A percentile compares a stretch with the other conserved stretches of the same genome.
These are phyloP conservation scores for Congeria kusceri DNA, from an alignment of 2,888 invertebrate species.

Conservation along the genomic window DNA sequence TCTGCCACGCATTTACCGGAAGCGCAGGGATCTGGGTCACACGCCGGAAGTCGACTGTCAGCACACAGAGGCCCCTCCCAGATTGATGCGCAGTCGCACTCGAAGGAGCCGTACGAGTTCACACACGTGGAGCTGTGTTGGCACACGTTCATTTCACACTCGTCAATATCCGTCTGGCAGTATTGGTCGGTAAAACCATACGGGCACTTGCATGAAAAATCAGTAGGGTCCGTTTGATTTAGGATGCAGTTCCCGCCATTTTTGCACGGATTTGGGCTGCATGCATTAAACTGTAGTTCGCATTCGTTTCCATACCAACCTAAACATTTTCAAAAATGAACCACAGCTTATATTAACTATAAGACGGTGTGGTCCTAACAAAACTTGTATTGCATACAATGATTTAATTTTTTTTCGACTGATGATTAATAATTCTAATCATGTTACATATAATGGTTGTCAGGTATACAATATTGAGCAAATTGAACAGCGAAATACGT, in stretches of 20 bases:
- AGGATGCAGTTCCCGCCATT: slow-evolving; percentile 52
- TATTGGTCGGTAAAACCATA: slow-evolving; percentile 38
- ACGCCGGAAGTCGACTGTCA: slow-evolving; percentile 25
- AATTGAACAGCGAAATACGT: no score
- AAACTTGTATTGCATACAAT: no score
- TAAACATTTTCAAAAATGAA: slow-evolving; percentile 12
- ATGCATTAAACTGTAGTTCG: slow-evolving; percentile 32
- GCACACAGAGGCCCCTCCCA: slow-evolving; percentile 88
- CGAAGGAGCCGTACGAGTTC: slow-evolving; percentile 75
- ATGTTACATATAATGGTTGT: no score
- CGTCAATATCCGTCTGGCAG: slow-evolving; percentile 87
- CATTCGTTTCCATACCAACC: slow-evolving; percentile 59
- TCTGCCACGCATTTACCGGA: slow-evolving; percentile 33
- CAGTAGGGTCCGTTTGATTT: neutral
- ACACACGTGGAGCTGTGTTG: slow-evolving; percentile 98
- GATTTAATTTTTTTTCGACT: no score
- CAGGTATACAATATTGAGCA: no score
- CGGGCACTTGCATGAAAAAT: slow-evolving; percentile 47
- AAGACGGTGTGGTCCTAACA: no score
- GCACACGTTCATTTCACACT: slow-evolving; percentile 93
- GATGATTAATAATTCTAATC: no score
- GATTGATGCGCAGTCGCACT: slow-evolving; percentile 70
- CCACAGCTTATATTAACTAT: no score
- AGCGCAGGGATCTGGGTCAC: slow-evolving; percentile 51
- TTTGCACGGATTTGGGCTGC: slow-evolving; percentile 57